Conservation (phyloP, 2,113 vertebrate genomes). For the Galemys pyrenaicus region DNA sequence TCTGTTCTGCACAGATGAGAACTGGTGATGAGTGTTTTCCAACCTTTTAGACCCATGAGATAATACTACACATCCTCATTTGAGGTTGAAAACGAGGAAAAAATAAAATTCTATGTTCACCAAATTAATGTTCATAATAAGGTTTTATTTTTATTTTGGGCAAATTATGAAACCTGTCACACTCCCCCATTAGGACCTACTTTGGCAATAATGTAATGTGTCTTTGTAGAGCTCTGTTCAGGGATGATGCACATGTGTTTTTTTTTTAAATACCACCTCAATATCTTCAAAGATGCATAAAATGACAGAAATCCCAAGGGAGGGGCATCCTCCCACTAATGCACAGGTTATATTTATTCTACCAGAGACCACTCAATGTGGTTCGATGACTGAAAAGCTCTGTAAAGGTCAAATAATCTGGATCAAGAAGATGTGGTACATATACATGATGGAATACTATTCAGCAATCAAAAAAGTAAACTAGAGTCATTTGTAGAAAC, state of each 20-base stretch:
- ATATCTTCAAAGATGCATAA: neutral
- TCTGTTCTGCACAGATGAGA: neutral
- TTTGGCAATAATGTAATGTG: neutral
- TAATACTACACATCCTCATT: neutral
- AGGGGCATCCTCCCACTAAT: neutral
- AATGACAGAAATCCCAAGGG: neutral
- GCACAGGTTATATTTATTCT: slow-evolving; percentile 31
- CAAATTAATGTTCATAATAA: neutral
- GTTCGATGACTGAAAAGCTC: slow-evolving; percentile 14
- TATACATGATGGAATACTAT: too few species aligned
- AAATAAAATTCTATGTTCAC: neutral
- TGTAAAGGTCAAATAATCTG: slow-evolving; percentile 31
- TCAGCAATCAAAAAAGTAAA: too few species aligned
- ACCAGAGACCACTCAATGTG: neutral
- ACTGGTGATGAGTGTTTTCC: neutral
- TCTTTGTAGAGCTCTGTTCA: neutral
- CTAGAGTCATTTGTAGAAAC: too few species aligned
- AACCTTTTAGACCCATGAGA: neutral
- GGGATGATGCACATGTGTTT: rapidly evolving
- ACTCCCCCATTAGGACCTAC: neutral
- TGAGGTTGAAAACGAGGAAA: neutral
- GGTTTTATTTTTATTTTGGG: neutral
- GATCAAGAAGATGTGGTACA: too few species aligned
- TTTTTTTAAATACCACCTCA: neutral
- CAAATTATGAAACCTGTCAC: neutral